Evolutionary conservation across 2,888 invertebrate species (phyloP), one percentile per base, ranked within the genome.

Genomic region (Elgonia sp.): DNA sequence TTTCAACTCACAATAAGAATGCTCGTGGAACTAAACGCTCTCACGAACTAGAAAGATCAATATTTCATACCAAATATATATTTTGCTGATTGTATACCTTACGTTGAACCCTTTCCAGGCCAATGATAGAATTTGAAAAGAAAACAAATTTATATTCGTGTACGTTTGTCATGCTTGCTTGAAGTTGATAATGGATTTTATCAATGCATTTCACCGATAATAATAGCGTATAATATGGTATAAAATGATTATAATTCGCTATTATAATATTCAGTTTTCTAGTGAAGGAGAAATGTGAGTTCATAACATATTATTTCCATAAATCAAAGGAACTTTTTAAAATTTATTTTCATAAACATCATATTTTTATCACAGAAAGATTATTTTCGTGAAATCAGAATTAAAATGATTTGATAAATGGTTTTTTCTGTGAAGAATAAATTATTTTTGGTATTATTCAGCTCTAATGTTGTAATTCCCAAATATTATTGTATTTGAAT

Each of bases 31-130:
- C 60, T 62, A 75, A 75, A 75, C 62, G 39, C 62, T 75, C 46
- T 62, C 75, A 37, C 76, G 40, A 50, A 76, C 76, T 62, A 65
- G 65, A 53, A 53, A 76, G 65, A 76, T 76, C 76, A 65, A 76
- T 76, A 76, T 76, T 63, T 76, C 76, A 76, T 76, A 76, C 53
- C 39, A 53, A 76, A 76, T 76, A 76, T 65, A 76, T 76, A 76
- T 76, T 76, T 76, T 18, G 65, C 63, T 76, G 76, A 76, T 75
- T 75, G 75, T 62, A 14, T 62, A 65, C 53, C 42, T 63, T 40
- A 65, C 37, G 53, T 65, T 53, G 76, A 76, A 76, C 76, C 53
- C 75, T 63, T 76, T 76, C 62, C 75, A 76, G 63, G 20, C 53
- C 76, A 65, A 16, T 63, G 53, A 76, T 63, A 76, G 53, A 53